These are phyloP conservation scores for Listronotus oregonensis DNA, from an alignment of 1,140 invertebrate genomes.

Conservation along the genomic window DNA sequence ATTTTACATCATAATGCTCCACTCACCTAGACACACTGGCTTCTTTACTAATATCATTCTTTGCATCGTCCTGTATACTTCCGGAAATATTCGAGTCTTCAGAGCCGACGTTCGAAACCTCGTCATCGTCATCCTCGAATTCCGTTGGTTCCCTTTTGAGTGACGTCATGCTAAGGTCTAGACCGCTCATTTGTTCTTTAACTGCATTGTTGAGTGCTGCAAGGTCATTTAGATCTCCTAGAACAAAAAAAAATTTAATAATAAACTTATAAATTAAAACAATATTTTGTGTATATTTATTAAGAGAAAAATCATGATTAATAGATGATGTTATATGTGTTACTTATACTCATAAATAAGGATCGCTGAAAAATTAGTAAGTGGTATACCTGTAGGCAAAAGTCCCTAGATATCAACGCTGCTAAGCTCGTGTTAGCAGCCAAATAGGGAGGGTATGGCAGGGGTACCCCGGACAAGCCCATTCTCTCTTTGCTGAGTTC, in stretches of 20 bases:
- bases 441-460: constrained; percentile 77
- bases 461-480: constrained; percentile 71
- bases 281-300: too few species aligned
- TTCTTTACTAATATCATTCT: constrained; percentile 64
- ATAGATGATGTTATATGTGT: not conserved
- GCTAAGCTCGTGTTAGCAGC: constrained; percentile 73
- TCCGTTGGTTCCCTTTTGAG: constrained; percentile 76
- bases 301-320: too few species aligned
- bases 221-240: constrained; percentile 54
- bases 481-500: constrained; percentile 84
- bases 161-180: constrained; percentile 80
- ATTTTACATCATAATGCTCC: not conserved
- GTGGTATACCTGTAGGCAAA: constrained; percentile 57
- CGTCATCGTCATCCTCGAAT: constrained; percentile 74
- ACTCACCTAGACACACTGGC: constrained; percentile 42
- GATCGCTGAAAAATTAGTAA: too few species aligned
- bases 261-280: too few species aligned
- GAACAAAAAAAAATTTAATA: not conserved
- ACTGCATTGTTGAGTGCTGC: constrained; percentile 64
- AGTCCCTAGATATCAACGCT: constrained; percentile 70
- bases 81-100: constrained; percentile 69
- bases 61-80: constrained; percentile 55
- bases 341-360: constrained; percentile 12
- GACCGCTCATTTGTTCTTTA: constrained; percentile 76
- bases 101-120: constrained; percentile 76